Evolutionary conservation across 2,797 vertebrate genomes (phyloP), one percentile per base, ranked within the genome.

Genomic region (Sebastes ruberrimus): DNA sequence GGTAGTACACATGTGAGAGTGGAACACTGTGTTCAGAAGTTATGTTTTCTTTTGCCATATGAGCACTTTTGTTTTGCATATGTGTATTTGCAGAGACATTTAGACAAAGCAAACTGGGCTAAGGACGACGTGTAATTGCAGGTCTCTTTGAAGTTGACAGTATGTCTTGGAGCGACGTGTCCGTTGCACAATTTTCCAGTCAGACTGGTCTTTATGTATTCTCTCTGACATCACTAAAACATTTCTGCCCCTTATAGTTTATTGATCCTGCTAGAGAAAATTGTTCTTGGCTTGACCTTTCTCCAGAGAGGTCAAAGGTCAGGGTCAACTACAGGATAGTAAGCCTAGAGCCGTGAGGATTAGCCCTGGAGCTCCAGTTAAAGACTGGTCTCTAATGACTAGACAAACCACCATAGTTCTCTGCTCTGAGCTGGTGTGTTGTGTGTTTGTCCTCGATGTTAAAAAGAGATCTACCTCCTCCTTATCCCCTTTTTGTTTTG

Each of bases 261-360:
- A 72, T 66, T 59, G 18, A 82, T 38, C 56, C 35, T 35, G 13
- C 42, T 33, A 2, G 14, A 67, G 56, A 85, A 35, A 61, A 28
- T 1, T 23, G 16, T 13, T 65, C 32, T 80, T 55, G 35, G 55
- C 2, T 77, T 73, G 80, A 67, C 32, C 57, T 70, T 72, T 80
- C 59, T 78, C 27, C 0, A 4, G 2, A 42, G 75, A 79, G 83
- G 77, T 86, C 82, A 85, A 69, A 85, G 78, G 71, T 86, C 74
- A 80, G 60, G 62, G 76, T 80, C 66, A 87, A 70, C 53, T 49
- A 57, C 61, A 82, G 20, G 78, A 22, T 42, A 52, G 69, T 23
- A 76, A 55, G 16, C 14, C 61, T 59, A 6, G 16, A 78, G 61
- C 73, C 55, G n/a, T 16, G 28, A 85, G 57, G 35, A 76, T 72